Percentiles rank a stretch among this genome's conserved stretches.
These are phyloP conservation scores for Amblyjoppa proteus DNA, from an alignment of 2,888 invertebrate genomes.

Conservation along the genomic window DNA sequence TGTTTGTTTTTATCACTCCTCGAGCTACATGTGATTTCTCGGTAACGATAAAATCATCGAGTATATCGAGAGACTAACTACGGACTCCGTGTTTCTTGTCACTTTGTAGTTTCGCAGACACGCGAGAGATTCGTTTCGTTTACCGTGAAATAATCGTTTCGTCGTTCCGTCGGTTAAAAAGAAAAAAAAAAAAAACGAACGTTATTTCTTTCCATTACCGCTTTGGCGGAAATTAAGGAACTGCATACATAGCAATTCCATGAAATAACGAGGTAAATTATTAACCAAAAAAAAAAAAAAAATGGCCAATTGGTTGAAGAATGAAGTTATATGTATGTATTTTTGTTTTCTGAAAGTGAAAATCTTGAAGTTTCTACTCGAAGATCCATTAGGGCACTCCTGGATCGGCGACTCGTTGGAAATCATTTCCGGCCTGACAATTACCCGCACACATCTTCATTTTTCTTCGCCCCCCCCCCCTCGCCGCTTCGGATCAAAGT, in stretches of 20 bases:
- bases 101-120: constrained; percentile 21
- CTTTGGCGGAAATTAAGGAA: not conserved
- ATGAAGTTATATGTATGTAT: not conserved
- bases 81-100: not conserved
- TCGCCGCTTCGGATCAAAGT: not conserved
- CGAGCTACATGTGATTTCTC: constrained; percentile 19
- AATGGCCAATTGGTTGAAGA: not conserved
- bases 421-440: not conserved
- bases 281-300: not conserved
- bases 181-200: not conserved
- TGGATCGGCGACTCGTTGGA: not conserved
- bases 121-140: constrained; percentile 41
- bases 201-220: not conserved
- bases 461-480: not conserved
- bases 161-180: not conserved
- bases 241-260: not conserved
- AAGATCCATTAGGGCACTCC: not conserved
- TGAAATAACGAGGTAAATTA: not conserved
- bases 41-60: constrained; percentile 4
- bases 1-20: not conserved
- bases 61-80: constrained; percentile 24
- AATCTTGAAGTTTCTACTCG: constrained; percentile 14
- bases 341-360: not conserved
- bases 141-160: not conserved
- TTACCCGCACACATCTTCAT: not conserved